These are phyloP conservation scores for Drosophila limbata DNA, from an alignment of 2,888 invertebrate genomes.

Conservation along the genomic window DNA sequence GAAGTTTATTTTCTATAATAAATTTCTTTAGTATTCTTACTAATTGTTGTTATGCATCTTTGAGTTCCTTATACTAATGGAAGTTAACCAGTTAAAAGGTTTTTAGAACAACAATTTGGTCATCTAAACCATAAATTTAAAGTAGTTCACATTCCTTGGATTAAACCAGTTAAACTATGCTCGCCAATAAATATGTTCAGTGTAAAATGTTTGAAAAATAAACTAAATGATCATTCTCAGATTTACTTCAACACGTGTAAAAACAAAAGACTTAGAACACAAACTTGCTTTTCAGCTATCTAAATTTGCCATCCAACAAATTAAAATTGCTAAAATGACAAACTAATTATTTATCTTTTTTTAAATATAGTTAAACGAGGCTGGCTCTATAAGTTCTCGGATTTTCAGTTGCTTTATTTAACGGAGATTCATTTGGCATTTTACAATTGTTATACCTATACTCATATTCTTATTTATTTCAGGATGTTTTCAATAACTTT, in stretches of 20 bases:
- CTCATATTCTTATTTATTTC: not conserved
- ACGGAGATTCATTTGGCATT: not conserved
- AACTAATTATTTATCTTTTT: too few species aligned
- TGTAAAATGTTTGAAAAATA: not conserved
- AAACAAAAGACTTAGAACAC: slow-evolving; percentile 61
- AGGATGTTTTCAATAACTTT: not conserved
- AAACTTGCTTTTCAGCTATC: slow-evolving; percentile 49
- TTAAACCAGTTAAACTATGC: slow-evolving; percentile 2
- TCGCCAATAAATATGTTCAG: not conserved
- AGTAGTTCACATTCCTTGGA: slow-evolving; percentile 7
- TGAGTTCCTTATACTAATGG: not conserved
- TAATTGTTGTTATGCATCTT: not conserved
- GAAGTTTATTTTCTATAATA: too few species aligned
- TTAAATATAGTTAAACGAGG: too few species aligned
- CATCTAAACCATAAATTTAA: not conserved
- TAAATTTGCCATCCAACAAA: slow-evolving; percentile 24
- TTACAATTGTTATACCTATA: not conserved
- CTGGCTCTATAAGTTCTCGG: not conserved
- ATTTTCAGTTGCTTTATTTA: too few species aligned
- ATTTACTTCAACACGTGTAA: slow-evolving; percentile 38
- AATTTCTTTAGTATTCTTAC: too few species aligned
- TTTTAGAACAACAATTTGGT: not conserved
- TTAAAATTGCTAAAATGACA: slow-evolving; percentile 55
- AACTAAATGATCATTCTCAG: not conserved
- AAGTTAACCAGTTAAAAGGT: not conserved